Evolutionary conservation across 2,797 vertebrate genomes (phyloP).

Genomic region (Peromyscus melanophrys): DNA sequence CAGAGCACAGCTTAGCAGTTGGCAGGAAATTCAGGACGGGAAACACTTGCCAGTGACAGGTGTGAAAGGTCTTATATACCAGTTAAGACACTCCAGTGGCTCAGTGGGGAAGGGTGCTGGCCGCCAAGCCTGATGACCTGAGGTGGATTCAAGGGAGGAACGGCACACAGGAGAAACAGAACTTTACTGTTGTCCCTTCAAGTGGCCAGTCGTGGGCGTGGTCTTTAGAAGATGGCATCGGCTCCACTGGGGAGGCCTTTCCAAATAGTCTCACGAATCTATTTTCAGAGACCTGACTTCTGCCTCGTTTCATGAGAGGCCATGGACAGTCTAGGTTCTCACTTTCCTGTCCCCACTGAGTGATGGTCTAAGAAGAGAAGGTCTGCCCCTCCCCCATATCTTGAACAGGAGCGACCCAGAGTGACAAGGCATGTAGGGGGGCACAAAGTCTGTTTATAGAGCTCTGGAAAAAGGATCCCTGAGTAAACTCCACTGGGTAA

Average conservation of each 20-base stretch:
- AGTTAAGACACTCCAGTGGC: neutral
- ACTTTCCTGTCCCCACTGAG: rapidly evolving
- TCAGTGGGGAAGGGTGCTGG: neutral
- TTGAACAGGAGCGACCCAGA: no score
- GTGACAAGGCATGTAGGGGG: neutral
- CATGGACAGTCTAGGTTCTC: no score
- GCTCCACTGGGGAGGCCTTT: neutral
- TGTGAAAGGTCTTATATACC: neutral
- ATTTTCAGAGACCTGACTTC: neutral
- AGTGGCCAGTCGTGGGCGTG: rapidly evolving
- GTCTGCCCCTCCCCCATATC: neutral
- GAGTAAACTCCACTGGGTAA: neutral
- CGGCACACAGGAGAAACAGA: neutral
- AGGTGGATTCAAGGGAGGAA: neutral
- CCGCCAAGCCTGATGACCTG: neutral
- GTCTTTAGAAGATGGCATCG: neutral
- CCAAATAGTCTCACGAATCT: neutral
- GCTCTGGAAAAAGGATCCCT: neutral
- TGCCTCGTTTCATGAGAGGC: neutral
- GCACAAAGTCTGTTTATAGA: neutral
- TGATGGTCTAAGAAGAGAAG: neutral
- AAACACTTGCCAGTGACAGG: neutral
- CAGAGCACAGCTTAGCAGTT: rapidly evolving
- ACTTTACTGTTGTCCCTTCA: rapidly evolving
- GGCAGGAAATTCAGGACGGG: no score